Evolutionary conservation across 2,113 vertebrate species (phyloP).

Genomic region (Excalfactoria chinensis): DNA sequence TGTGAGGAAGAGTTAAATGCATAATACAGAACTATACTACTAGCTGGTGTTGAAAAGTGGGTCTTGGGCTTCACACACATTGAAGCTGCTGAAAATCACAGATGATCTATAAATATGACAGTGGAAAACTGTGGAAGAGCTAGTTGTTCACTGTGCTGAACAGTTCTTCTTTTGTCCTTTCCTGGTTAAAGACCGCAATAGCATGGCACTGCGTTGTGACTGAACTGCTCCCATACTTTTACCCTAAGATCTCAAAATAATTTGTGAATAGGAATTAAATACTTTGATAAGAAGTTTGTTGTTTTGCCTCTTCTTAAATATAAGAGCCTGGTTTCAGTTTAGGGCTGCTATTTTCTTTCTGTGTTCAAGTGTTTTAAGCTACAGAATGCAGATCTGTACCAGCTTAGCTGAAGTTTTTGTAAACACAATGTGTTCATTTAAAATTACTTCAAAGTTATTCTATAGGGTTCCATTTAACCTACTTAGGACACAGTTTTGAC

Average conservation of each 20-base stretch:
- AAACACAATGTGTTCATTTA: not conserved
- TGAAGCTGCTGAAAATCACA: conserved; percentile 51
- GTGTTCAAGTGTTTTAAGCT: not conserved
- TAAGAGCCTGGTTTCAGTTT: not conserved
- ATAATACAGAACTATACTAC: conserved; percentile 11
- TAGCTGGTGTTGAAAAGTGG: conserved; percentile 47
- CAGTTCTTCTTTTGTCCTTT: conserved; percentile 13
- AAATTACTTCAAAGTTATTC: not conserved
- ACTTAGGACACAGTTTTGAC: not conserved
- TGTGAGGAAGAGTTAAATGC: conserved; percentile 28
- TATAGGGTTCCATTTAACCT: not conserved
- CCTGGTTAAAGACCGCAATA: not conserved
- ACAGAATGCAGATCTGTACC: not conserved
- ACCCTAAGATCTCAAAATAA: not conserved
- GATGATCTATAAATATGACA: conserved; percentile 48
- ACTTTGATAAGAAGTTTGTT: not conserved
- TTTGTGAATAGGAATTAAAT: conserved; percentile 11
- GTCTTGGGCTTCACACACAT: conserved; percentile 33
- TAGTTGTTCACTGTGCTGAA: conserved; percentile 36
- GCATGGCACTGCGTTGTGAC: not conserved
- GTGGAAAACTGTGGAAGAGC: conserved; percentile 16
- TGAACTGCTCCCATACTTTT: not conserved
- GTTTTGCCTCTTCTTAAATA: not conserved
- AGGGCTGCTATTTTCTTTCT: not conserved
- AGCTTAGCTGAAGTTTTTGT: not conserved